Base-by-base conservation (phyloP, 2,113 vertebrate species). In the Alethe diademata region DNA sequence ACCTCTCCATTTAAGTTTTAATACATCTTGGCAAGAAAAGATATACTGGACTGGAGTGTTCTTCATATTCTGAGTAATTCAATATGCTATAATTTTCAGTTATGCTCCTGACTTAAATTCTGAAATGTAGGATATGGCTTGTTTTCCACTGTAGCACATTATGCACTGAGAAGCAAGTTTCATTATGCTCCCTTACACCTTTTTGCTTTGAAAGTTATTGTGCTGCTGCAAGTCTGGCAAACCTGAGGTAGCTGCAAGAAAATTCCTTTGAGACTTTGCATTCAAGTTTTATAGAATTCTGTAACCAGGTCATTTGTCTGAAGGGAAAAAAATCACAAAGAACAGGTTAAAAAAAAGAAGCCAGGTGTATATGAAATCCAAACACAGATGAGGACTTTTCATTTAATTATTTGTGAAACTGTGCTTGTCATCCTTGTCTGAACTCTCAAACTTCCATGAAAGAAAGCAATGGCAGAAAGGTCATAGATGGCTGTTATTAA, bases 261-360 rank as follows among this genome's bases (percentile, higher is more conserved):
- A 94, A 92, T 92, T 89, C 73, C 50, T 86, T 65, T 78, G 84
- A 86, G 48, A 45, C 31, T 89, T 95, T 92, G 81, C 36, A 54
- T 91, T 87, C 28, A 80, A 38, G 26, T 65, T 85, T 31, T 69
- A 35, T 65, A 58, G 69, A 84, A 48, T 93, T 88, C 36, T 89
- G 23, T 84, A 87, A 66, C 65, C 76, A 75, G 78, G 45, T 69
- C 48, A 45, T 84, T 92, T 93, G 81, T 86, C 53, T 92, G 76
- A 84, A 38, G 22, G 14, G 11, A 14, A 48, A 56, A 61, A 61
- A 7, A 4, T 1, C 54, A 74, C 15, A 81, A 78, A 48, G 15
- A 67, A 62, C 8, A 73, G 45, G 11, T 36, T 28, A 61, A 58
- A 26, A 57, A 45, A 81, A 18, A 57, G 11, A 38, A 64, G 3